Evolutionary conservation across 2,888 invertebrate species (phyloP).

Genomic region (Agrotis ipsilon): DNA sequence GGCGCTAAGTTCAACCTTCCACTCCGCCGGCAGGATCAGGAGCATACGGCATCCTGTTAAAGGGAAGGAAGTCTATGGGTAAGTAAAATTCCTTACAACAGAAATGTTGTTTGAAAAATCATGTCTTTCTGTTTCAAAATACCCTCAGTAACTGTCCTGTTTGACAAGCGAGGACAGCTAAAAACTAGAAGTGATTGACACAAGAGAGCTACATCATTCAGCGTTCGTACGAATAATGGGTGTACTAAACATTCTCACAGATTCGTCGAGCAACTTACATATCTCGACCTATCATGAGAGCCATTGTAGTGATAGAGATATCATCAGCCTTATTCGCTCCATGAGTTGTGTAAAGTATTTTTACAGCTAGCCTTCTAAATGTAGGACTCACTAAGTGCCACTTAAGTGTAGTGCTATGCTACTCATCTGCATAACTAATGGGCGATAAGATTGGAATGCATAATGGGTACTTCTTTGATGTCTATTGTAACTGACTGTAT

Average conservation of each 20-base stretch:
- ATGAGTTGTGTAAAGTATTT: background rate
- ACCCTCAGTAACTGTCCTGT: background rate
- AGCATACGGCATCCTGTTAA: slow-evolving; percentile 78
- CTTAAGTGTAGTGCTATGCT: background rate
- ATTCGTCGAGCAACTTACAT: background rate
- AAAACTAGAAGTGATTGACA: background rate
- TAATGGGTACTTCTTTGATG: slow-evolving; percentile 1
- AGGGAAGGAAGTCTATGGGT: slow-evolving; percentile 82
- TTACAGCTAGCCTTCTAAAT: background rate
- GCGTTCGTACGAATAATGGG: background rate
- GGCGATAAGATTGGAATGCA: background rate
- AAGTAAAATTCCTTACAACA: too few species aligned
- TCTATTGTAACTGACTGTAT: too few species aligned
- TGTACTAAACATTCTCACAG: too few species aligned
- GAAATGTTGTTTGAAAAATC: too few species aligned
- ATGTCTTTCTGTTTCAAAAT: background rate
- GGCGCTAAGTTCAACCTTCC: slow-evolving; percentile 74
- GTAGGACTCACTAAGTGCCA: background rate
- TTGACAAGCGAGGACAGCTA: background rate
- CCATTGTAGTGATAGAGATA: background rate
- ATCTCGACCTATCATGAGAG: background rate
- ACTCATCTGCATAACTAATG: background rate
- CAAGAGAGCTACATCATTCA: background rate
- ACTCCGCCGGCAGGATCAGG: slow-evolving; percentile 78
- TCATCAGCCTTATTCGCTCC: background rate